Conservation (phyloP, 2,113 vertebrate species). For the Antigone vipio region DNA sequence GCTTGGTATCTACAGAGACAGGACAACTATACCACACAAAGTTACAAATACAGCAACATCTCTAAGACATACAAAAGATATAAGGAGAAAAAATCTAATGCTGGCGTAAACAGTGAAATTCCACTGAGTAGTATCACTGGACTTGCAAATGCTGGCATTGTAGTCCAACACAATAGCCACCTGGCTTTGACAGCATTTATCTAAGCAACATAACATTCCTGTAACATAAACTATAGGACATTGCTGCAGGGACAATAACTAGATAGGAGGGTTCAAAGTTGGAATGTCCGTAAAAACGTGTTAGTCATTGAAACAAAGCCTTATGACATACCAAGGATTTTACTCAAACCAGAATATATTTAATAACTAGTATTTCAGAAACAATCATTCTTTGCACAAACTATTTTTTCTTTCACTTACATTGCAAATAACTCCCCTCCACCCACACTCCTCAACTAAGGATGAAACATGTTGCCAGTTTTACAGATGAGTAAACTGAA, state of each 20-base stretch:
- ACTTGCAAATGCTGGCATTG: not conserved
- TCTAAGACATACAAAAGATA: not conserved
- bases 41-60: not conserved
- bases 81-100: not conserved
- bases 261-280: constrained; percentile 39
- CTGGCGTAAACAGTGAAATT: not conserved
- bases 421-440: not conserved
- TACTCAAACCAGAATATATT: not conserved
- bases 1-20: not conserved
- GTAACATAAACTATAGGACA: not conserved
- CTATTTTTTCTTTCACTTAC: not conserved
- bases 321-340: not conserved
- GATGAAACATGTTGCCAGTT: not conserved
- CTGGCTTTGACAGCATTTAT: not conserved
- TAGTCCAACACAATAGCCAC: not conserved
- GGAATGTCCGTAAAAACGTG: constrained; percentile 26
- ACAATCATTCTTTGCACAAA: not conserved
- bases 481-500: not conserved
- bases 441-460: not conserved
- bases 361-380: not conserved
- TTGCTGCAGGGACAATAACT: constrained; percentile 12
- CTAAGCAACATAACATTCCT: not conserved
- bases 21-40: not conserved
- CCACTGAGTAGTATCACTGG: not conserved
- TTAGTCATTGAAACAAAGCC: constrained; percentile 24